A percentile compares a stretch with the other conserved stretches of the same genome.
phyloP scores from a whole-genome alignment of 2,113 vertebrate species.

The Hipposideros armiger region DNA sequence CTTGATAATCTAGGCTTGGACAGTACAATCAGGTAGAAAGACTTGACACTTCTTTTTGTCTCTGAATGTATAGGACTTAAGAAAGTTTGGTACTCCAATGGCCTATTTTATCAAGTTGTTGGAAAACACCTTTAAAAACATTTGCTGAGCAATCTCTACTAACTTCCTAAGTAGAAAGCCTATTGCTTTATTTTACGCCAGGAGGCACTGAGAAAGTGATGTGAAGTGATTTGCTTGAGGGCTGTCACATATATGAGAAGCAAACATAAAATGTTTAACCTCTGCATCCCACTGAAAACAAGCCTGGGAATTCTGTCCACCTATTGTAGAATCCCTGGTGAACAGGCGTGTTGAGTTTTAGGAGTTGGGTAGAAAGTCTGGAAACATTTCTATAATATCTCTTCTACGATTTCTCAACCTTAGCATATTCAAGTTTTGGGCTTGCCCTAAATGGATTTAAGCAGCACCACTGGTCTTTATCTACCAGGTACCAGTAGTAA shows the following conservation, averaged over 20 bases:
- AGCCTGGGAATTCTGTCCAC: neutral
- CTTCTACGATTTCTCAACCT: neutral
- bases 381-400: neutral
- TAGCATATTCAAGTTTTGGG: neutral
- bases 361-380: neutral
- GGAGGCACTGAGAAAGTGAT: neutral
- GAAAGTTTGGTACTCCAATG: neutral
- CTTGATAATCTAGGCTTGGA: neutral
- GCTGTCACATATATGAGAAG: neutral
- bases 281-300: neutral
- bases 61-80: neutral
- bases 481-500: neutral
- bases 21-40: neutral
- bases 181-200: neutral
- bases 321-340: neutral
- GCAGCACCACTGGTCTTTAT: neutral
- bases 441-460: neutral
- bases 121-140: conserved; percentile 9
- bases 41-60: neutral
- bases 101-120: neutral
- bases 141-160: neutral
- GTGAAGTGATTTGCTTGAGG: neutral
- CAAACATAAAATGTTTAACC: neutral
- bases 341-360: neutral
- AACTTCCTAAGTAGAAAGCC: neutral